Evolutionary conservation across 2,888 invertebrate genomes (phyloP), one percentile per base, ranked within the genome.

Genomic region (Polydrusus tereticollis): DNA sequence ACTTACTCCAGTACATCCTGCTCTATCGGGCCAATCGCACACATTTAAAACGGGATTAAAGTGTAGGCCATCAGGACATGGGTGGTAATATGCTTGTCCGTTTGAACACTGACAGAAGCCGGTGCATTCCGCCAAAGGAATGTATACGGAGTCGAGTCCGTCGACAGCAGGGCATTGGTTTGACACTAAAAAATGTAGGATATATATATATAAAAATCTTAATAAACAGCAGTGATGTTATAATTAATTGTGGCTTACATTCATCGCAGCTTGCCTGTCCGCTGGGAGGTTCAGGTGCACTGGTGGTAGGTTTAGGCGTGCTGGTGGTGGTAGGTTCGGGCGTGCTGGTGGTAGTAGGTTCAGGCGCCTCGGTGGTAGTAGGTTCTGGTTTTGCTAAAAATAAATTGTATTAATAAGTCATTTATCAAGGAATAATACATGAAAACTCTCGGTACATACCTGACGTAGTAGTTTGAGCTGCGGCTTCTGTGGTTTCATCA

Each of bases 91-190:
- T 12, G 78, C 73, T 18, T 45, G 50, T 16, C 77, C 77, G 50
- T 76, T 77, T 18, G 75, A 75, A 33, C 78, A 79, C 45, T 77
- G 72, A 63, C 76, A 79, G 60, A 75, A 79, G 63, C 75, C 77
- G n/a, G 60, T 41, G 33, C 78, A 79, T 21, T 76, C 73, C 58
- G 66, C 70, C 45, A 77, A 66, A 3, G 76, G 75, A 8, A 78
- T 63, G 50, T 78, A 78, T 1, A 73, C 74, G 7, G 77, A 72
- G 14, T 69, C 26, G n/a, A 45, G 55, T 20, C 77, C 77, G 47
- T 78, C 77, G 6, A 72, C 72, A 18, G 45, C 67, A 10, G 78
- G 78, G 66, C 78, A 79, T 45, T 62, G 41, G 29, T 38, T 33
- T 12, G 72, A 67, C 36, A 67, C 66, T 67, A 26, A 10, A 55